Conservation (phyloP, 2,113 vertebrate species). For the Fulmarus glacialis region DNA sequence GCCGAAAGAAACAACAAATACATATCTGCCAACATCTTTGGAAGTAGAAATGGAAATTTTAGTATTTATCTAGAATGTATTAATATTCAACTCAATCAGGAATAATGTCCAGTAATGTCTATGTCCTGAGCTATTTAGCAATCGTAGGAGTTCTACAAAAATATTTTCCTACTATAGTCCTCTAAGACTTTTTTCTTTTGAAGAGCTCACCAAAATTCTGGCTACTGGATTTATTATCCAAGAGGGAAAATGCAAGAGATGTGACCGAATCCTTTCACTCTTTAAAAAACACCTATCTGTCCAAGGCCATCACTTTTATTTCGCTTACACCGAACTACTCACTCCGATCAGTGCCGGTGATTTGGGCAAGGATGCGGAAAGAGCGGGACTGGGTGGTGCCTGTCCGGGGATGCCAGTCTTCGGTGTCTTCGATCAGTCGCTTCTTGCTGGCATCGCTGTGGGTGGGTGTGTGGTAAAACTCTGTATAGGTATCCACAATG, state of each 20-base stretch:
- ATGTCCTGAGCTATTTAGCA: background rate
- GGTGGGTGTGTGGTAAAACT: constrained; percentile 91
- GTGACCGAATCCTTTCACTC: background rate
- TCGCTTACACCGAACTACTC: background rate
- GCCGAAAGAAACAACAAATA: background rate
- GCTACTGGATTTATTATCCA: background rate
- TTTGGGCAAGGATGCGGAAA: constrained; percentile 95
- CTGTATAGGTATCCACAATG: constrained; percentile 88
- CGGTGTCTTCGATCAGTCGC: constrained; percentile 92
- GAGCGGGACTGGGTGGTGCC: constrained; percentile 96
- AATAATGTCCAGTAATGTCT: fast-evolving
- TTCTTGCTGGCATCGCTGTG: constrained; percentile 94
- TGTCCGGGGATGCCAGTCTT: constrained; percentile 92
- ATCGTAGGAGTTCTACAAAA: background rate
- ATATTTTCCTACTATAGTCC: background rate
- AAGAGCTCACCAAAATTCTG: background rate
- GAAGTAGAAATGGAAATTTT: background rate
- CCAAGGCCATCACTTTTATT: fast-evolving
- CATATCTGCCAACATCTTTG: fast-evolving
- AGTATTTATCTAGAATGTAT: background rate
- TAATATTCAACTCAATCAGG: background rate
- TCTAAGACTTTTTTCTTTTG: background rate
- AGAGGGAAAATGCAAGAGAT: background rate
- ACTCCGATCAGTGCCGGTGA: constrained; percentile 92
- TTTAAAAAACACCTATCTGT: background rate